Base-by-base conservation (phyloP, 1,140 invertebrate genomes). In the Acyrthosiphon pisum region DNA sequence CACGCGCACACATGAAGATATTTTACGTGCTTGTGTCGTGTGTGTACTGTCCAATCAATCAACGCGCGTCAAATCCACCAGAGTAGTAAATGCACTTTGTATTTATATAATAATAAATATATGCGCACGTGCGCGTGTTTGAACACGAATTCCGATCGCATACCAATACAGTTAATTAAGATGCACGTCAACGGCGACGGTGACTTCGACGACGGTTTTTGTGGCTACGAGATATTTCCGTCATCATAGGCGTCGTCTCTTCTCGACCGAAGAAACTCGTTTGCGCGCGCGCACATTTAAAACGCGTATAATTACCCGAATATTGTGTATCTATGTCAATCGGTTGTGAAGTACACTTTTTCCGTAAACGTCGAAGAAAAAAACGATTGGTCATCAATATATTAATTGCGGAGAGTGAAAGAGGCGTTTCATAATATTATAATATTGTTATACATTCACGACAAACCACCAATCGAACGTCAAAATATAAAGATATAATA, bases 71-170 rank as follows among this genome's bases (percentile, higher is more conserved):
- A 22, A 60, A 44, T 90, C 23, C 53, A 90, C 53, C 37, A 37
- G 37, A 41, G 88, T 56, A 11, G 84, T 44, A 35, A 46, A 41
- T 35, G n/a, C 87, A 53, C 88, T 90, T 53, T 88, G 46, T 88
- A 35, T 50, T n/a, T 87, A 87, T 46, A 48, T 50, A 87, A 26
- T 48, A 76, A 76, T 76, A 76, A 26, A 14, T 50, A 53, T n/a
- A 35, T 50, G 46, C 20, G 41, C n/a, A n/a, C 44, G 46, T 26
- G 44, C 87, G 6, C 48, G 87, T 53, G 46, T 35, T 89, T 89
- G 35, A 41, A 90, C 53, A 90, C 37, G 50, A 90, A 90, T 90
- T 90, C 88, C 88, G 37, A 90, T 90, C 88, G 88, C 88, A 90
- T 90, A 90, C 88, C 88, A 41, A 41, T n/a, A 44, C 48, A 22